Evolutionary conservation across 2,113 vertebrate genomes (phyloP), one percentile per base, ranked within the genome.

Genomic region (Chlorodrepanis virens): DNA sequence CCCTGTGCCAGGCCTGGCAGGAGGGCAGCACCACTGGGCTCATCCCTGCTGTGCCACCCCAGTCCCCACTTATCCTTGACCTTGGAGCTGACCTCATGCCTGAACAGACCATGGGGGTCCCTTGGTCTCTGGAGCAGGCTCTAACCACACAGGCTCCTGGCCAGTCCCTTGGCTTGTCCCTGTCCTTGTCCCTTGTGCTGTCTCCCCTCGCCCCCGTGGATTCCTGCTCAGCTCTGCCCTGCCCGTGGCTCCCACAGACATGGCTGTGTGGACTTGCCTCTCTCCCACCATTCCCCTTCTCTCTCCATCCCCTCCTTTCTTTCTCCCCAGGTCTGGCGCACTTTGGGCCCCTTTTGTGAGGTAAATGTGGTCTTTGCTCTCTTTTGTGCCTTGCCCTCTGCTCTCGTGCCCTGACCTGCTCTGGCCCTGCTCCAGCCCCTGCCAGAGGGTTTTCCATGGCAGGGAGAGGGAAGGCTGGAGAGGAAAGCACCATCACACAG

Each of bases 261-360:
- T 0, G 0, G 18, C 86, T 80, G 8, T 91, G 84, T 50, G 40
- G 87, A 61, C 89, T 89, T 90, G 33, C 37, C 39, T 78, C 67
- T 69, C 5, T 25, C 22, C 67, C 1, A 0, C n/a, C 49, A 17
- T 64, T 82, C 85, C 83, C 88, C 59, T 83, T 90, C 85, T 95
- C 59, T 94, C 94, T 96, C 95, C 90, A 85, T 93, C 49, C 94
- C 93, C 90, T 81, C 90, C 63, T 95, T 50, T 96, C 59, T 94
- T 94, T 97, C 93, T 97, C 93, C 97, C 95, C 98, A 99, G 99
- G 98, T 99, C 96, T 99, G 98, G 98, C 98, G 98, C 97, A 98
- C 98, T 98, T 97, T 99, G 97, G 98, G 98, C 95, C 99, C 98
- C 84, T 98, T 99, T 97, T 99, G 98, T 44, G 98, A 99, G 99